A percentile compares a stretch with the other conserved stretches of the same genome.
phyloP scores from a whole-genome alignment of 2,797 vertebrate species.

The Halcyon smyrnensis region DNA sequence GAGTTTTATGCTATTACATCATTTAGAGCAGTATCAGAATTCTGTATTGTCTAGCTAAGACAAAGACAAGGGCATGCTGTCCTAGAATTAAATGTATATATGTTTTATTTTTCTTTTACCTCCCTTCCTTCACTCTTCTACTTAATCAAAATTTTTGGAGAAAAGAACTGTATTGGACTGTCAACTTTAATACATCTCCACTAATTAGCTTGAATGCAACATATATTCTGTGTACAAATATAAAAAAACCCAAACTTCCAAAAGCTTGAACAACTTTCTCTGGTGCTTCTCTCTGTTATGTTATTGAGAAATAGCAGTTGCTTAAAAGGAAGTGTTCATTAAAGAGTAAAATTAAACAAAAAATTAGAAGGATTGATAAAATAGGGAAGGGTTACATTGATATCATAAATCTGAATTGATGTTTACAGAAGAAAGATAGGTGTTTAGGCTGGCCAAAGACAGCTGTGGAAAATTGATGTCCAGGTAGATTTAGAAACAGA shows the following conservation, averaged over 20 bases:
- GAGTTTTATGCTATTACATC: not conserved
- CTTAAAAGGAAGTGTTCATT: not conserved
- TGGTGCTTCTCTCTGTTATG: not conserved
- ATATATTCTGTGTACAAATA: not conserved
- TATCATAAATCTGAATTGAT: not conserved
- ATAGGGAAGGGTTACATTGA: not conserved
- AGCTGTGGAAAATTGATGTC: not conserved
- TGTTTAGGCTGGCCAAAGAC: not conserved
- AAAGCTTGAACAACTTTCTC: not conserved
- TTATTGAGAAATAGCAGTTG: not conserved
- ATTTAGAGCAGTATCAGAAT: not conserved
- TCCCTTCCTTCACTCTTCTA: not conserved
- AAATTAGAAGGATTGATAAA: not conserved
- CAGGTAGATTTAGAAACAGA: not conserved
- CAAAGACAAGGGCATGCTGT: not conserved
- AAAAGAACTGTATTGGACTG: not conserved
- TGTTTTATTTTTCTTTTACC: not conserved
- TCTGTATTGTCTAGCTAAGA: not conserved
- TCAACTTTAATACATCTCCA: not conserved
- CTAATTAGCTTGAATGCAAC: not conserved
- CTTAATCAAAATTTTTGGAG: not conserved
- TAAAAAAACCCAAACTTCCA: not conserved
- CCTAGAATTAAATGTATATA: not conserved
- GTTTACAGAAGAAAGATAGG: not conserved
- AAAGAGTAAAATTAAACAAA: not conserved